Base-by-base conservation (phyloP, 2,797 vertebrate species). In the Alfaro cultratus region DNA sequence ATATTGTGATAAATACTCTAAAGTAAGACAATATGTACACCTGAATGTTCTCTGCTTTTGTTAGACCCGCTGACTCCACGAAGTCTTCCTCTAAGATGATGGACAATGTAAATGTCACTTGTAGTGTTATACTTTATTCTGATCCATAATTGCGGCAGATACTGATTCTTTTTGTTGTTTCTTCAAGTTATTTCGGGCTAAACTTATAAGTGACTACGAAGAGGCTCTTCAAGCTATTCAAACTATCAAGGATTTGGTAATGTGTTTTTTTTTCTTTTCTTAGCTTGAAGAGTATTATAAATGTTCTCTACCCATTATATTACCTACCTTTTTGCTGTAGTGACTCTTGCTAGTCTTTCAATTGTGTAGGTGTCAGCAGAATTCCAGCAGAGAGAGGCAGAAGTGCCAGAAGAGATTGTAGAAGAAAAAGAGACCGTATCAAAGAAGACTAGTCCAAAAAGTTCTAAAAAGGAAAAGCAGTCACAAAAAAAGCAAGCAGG, bases 181-280 rank as follows among this genome's bases (percentile, higher is more conserved):
- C 43, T 55, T 86, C 23, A 21, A 94, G 89, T 10, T 64, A 60
- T 49, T 92, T 2, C 87, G 95, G 75, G 95, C 97, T 80, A 96
- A 94, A 80, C 62, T 96, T 29, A 75, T 97, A 18, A 76, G 78
- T 34, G 92, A 96, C 80, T 96, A 96, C 79, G 94, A 97, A 67
- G 93, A 92, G 53, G 93, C 95, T 26, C 57, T 96, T n/a, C 67
- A 80, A 75, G 83, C 95, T 41, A 70, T 96, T 23, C 67, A 80
- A 75, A 93, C 95, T 39, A 67, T 99, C 80, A 93, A 88, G 70
- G 88, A 90, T 75, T 86, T 97, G 96, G 97, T 99, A 95, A 91
- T 15, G 26, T 5, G n/a, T n/a, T n/a, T 34, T 34, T 34, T 1
- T 67, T 3, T 80, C 6, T 53, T 71, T 64, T 74, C 41, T 71